Percentiles rank a stretch among this genome's conserved stretches.
These are phyloP conservation scores for Matsumyia berberina DNA, from an alignment of 2,888 invertebrate genomes.

Conservation along the genomic window DNA sequence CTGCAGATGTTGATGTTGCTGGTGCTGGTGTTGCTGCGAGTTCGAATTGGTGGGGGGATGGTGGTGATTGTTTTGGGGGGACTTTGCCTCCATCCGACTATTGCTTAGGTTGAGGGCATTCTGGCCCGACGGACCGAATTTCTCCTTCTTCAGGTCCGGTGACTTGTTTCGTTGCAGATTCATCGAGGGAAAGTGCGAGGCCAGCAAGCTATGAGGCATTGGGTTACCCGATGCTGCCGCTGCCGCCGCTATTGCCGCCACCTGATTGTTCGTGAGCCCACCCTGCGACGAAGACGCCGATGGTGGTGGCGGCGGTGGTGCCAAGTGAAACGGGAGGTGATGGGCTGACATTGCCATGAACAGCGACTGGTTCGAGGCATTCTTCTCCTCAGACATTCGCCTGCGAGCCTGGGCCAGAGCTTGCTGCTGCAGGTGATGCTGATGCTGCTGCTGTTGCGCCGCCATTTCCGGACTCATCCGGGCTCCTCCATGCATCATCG, in stretches of 20 bases:
- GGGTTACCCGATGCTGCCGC: conserved; percentile 87
- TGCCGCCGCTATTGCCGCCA: conserved; percentile 86
- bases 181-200: conserved; percentile 84
- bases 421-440: conserved; percentile 81
- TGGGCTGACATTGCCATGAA: conserved; percentile 87
- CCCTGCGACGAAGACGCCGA: conserved; percentile 75
- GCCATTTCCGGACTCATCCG: conserved; percentile 82
- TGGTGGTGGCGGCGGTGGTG: conserved; percentile 87
- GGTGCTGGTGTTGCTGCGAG: conserved; percentile 74
- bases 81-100: conserved; percentile 81
- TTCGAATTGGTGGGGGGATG: conserved; percentile 70
- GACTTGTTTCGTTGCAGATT: conserved; percentile 76
- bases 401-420: conserved; percentile 84
- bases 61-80: conserved; percentile 64
- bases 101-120: conserved; percentile 88
- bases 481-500: conserved; percentile 78
- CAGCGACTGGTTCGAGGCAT: conserved; percentile 85
- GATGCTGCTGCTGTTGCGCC: conserved; percentile 81
- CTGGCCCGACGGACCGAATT: conserved; percentile 79
- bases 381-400: conserved; percentile 85
- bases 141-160: conserved; percentile 78
- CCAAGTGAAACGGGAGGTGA: conserved; percentile 88
- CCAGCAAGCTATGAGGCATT: conserved; percentile 87
- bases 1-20: conserved; percentile 79
- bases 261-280: conserved; percentile 86